These are phyloP conservation scores for Pyxicephalus adspersus DNA, from an alignment of 2,113 vertebrate genomes.

Conservation along the genomic window DNA sequence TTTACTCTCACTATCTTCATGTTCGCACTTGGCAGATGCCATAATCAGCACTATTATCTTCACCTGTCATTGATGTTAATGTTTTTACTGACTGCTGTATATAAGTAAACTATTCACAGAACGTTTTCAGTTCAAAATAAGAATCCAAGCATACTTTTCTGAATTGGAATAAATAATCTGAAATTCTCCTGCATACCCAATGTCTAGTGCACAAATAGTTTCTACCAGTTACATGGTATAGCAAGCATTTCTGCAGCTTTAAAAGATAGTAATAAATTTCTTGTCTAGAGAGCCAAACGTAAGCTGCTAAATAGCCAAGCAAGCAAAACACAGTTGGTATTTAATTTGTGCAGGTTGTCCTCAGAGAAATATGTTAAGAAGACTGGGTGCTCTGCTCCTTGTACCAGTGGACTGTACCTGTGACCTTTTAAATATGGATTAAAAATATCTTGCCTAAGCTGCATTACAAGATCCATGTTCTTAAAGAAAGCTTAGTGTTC, in stretches of 20 bases:
- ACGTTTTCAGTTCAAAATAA: too few species aligned
- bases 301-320: neutral
- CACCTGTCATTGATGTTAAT: too few species aligned
- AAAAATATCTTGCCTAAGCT: conserved; percentile 36
- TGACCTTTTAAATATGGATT: conserved; percentile 49
- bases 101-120: too few species aligned
- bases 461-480: conserved; percentile 4
- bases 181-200: too few species aligned
- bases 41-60: too few species aligned
- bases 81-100: too few species aligned
- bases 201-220: too few species aligned
- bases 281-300: neutral
- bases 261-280: neutral
- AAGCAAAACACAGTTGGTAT: neutral
- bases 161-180: too few species aligned
- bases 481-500: conserved; percentile 24
- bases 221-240: neutral
- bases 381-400: neutral
- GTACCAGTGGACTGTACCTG: neutral
- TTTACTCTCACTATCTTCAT: too few species aligned
- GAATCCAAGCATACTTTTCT: too few species aligned
- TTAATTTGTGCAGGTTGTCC: neutral
- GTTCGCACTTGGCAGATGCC: too few species aligned
- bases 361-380: neutral
- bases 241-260: neutral